Base-by-base conservation (phyloP, 2,113 vertebrate species). In the Sminthopsis crassicaudata region DNA sequence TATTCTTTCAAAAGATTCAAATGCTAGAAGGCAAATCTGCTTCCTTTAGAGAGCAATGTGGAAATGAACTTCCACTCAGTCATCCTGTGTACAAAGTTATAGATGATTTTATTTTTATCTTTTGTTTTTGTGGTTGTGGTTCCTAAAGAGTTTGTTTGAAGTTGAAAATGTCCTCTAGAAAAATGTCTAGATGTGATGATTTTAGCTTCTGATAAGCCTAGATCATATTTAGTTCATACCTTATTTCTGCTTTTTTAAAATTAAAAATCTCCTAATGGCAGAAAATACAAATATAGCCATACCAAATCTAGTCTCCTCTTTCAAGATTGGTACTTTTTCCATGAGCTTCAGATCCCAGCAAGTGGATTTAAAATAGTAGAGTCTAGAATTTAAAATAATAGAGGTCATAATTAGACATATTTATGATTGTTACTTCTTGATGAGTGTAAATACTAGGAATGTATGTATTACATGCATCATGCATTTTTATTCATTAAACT, bases 401-500 rank as follows among this genome's bases (percentile, higher is more conserved):
- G 23, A 25, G 53, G n/a, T 55, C 26, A 55, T 27, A 46, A 55
- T 27, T 55, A 91, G 91, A 42, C 36, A 84, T 23, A 12, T 90
- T 16, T 51, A 53, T 90, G 27, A 60, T 88, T 92, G 42, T 90
- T 90, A 67, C 53, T 95, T 94, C 8, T 96, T 92, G 96, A 2
- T 94, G 92, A 97, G 57, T 94, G 89, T 92, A 91, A 30, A 84
- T 93, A 48, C 25, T 96, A 2, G 93, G 53, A 96, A 95, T 16
- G 22, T 94, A 90, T 11, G 50, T 12, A 36, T 60, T 95, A 92
- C 95, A 90, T 94, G 25, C n/a, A 96, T 97, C 93, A 91, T 93
- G 91, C 30, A 0, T 90, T 84, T 84, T 97, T 97, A 97, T 76
- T 94, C 91, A 95, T 95, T 98, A 92, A 93, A 52, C 92, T 96